A percentile compares a stretch with the other conserved stretches of the same genome.
Evolutionary conservation across 1,140 invertebrate genomes (phyloP).

Genomic region (Dendroctonus valens): DNA sequence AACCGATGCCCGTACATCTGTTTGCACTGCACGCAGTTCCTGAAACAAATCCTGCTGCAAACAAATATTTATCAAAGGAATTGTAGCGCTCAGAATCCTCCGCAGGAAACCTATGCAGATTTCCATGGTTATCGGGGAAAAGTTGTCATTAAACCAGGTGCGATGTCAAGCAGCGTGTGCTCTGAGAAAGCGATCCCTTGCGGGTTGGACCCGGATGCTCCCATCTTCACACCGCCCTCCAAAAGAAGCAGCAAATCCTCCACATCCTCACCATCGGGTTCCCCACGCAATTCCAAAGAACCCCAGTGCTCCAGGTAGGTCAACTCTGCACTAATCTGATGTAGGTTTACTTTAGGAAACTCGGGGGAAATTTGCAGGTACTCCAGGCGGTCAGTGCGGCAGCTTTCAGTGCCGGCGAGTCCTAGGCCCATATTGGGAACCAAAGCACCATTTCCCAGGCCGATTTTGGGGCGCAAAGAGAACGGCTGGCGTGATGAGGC

Average conservation of each 20-base stretch:
- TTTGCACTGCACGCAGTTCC: conserved; percentile 47
- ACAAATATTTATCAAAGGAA: too few relatives aligned
- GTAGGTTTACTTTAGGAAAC: neutral
- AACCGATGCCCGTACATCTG: conserved; percentile 47
- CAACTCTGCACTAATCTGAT: neutral
- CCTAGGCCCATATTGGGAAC: conserved; percentile 45
- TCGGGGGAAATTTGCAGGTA: conserved; percentile 33
- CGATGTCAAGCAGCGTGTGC: too few relatives aligned
- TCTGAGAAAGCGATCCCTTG: neutral
- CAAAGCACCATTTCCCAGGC: conserved; percentile 41
- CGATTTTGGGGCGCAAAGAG: conserved; percentile 43
- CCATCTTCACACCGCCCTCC: conserved; percentile 24
- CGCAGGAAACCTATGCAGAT: too few relatives aligned
- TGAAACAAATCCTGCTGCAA: conserved; percentile 28
- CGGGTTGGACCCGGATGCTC: conserved; percentile 28
- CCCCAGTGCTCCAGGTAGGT: conserved; percentile 30
- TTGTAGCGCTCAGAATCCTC: too few relatives aligned
- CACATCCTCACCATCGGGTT: conserved; percentile 13
- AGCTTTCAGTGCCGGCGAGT: conserved; percentile 24
- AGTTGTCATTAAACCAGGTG: too few relatives aligned
- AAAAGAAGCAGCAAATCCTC: conserved; percentile 8
- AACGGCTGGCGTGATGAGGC: conserved; percentile 29
- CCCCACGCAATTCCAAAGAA: conserved; percentile 19
- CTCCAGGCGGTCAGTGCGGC: conserved; percentile 41
- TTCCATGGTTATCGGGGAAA: too few relatives aligned